Evolutionary conservation across 2,797 vertebrate genomes (phyloP).

Genomic region (Molothrus aeneus): DNA sequence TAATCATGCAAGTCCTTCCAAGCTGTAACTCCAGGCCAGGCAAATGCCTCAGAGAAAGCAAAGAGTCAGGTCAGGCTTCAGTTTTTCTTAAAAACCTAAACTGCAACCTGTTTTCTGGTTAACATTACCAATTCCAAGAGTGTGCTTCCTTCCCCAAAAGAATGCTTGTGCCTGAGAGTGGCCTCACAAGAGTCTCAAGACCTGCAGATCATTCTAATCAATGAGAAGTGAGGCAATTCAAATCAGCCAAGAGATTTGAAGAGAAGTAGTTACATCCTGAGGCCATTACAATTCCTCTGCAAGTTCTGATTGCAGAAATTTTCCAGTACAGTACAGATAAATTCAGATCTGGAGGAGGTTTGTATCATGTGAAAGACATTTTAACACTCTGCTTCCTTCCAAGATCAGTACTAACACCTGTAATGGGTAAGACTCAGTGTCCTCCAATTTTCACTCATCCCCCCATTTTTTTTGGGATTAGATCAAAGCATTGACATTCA

Average conservation of each 20-base stretch:
- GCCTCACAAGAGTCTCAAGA: not conserved
- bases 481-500: not conserved
- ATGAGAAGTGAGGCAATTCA: not conserved
- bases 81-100: constrained; percentile 7
- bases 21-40: not conserved
- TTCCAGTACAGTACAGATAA: not conserved
- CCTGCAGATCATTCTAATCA: constrained; percentile 13
- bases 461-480: not conserved
- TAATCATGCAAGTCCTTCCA: not conserved
- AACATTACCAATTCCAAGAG: not conserved
- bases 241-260: constrained; percentile 21
- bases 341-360: not conserved
- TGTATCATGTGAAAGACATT: not conserved
- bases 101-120: not conserved
- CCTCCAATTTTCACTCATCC: not conserved
- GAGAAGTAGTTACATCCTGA: not conserved
- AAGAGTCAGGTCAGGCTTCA: not conserved
- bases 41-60: not conserved
- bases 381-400: not conserved
- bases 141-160: not conserved
- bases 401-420: not conserved
- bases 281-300: constrained; percentile 1
- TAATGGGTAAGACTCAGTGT: not conserved
- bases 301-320: not conserved
- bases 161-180: not conserved